Percentiles rank a stretch among this genome's conserved stretches.
phyloP scores from a whole-genome alignment of 2,888 invertebrate species.

The Panopea generosa region DNA sequence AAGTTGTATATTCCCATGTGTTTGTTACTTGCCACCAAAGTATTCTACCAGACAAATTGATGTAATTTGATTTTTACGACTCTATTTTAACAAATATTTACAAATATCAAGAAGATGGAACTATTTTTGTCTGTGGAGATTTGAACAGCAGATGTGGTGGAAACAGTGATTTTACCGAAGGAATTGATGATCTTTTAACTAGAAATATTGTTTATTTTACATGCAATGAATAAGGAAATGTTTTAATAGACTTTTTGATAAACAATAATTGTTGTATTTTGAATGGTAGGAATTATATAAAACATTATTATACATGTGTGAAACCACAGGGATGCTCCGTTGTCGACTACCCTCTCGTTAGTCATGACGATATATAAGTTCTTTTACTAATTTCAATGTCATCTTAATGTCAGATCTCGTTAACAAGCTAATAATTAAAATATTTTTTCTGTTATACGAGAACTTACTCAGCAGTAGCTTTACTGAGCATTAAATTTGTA shows the following conservation, averaged over 20 bases:
- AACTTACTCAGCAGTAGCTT: no score
- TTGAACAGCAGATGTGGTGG: conserved; percentile 33
- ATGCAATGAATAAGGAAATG: conserved; percentile 22
- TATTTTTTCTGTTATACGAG: no score
- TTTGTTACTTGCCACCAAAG: conserved; percentile 39
- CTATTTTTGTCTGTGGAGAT: conserved; percentile 37
- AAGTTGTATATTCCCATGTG: conserved; percentile 19
- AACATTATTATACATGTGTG: conserved; percentile 1
- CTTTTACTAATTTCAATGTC: conserved; percentile 1
- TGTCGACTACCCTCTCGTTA: conserved; percentile 11
- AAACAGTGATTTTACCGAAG: conserved; percentile 29
- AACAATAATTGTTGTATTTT: conserved; percentile 20
- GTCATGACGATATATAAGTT: conserved; percentile 2
- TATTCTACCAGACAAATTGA: conserved; percentile 28
- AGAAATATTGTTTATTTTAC: conserved; percentile 37
- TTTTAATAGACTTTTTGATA: conserved; percentile 35
- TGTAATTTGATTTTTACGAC: conserved; percentile 27
- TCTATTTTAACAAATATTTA: conserved; percentile 21
- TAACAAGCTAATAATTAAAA: no score
- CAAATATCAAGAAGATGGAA: conserved; percentile 17
- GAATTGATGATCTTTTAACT: conserved; percentile 26
- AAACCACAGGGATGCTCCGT: conserved; percentile 8
- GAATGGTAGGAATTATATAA: no score
- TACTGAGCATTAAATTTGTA: no score
- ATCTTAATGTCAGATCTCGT: no score